Percentiles rank a stretch among this genome's conserved stretches.
Conservation (phyloP, 2,888 invertebrate genomes). For the Lochmaea capreae region DNA sequence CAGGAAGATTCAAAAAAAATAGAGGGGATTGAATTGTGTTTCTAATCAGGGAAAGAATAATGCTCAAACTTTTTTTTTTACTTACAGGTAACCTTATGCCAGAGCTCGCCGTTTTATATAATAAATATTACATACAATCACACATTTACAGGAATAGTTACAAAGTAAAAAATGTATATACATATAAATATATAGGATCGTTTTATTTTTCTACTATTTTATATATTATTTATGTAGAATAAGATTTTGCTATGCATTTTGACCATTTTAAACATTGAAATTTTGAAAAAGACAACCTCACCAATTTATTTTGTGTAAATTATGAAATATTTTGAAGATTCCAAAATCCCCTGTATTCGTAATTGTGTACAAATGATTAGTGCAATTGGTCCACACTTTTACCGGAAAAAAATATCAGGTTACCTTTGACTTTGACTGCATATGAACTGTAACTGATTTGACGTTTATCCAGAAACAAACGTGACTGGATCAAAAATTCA, state of each 20-base stretch:
- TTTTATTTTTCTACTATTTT: slow-evolving; percentile 11
- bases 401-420: too few relatives aligned
- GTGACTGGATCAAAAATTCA: too few relatives aligned
- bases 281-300: background rate
- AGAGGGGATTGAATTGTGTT: too few relatives aligned
- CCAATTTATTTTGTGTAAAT: background rate
- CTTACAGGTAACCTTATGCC: slow-evolving; percentile 24
- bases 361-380: too few relatives aligned
- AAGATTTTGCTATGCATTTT: background rate
- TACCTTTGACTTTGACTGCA: too few relatives aligned
- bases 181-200: slow-evolving; percentile 38
- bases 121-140: slow-evolving; percentile 45
- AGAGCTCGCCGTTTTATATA: slow-evolving; percentile 25
- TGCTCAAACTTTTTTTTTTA: slow-evolving; percentile 12
- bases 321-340: too few relatives aligned
- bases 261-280: background rate
- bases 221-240: slow-evolving; percentile 10
- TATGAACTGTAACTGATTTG: too few relatives aligned
- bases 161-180: slow-evolving; percentile 36
- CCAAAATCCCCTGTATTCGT: too few relatives aligned
- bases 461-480: too few relatives aligned
- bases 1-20: too few relatives aligned
- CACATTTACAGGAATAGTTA: slow-evolving; percentile 46
- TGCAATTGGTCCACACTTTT: too few relatives aligned
- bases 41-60: slow-evolving; percentile 9